phyloP scores from a whole-genome alignment of 1,140 invertebrate genomes.

The Paraescarpia echinospica region DNA sequence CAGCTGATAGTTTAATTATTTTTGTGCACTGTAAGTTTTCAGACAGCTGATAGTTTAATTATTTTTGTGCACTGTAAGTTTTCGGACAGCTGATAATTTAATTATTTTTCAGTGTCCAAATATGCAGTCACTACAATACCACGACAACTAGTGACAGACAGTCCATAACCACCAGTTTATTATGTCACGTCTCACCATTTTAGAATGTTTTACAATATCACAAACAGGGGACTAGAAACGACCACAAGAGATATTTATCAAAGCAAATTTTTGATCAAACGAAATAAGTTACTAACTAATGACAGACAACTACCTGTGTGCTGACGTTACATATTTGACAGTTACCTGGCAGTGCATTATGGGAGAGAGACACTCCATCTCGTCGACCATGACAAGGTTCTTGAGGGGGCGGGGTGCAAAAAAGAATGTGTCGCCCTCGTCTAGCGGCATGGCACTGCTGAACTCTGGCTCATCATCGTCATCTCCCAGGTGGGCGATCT shows the following conservation, averaged over 20 bases:
- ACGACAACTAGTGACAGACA: no score
- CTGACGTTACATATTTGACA: background rate
- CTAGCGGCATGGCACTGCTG: conserved; percentile 95
- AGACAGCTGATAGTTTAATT: no score
- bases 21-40: no score
- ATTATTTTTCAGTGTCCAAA: no score
- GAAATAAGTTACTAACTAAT: background rate
- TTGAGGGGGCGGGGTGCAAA: conserved; percentile 91
- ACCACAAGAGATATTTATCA: background rate
- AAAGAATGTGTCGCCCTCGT: conserved; percentile 99
- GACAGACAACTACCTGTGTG: background rate
- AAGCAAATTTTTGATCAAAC: background rate
- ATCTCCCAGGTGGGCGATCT: conserved; percentile 98
- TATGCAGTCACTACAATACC: no score
- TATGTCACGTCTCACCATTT: no score
- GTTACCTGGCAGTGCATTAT: conserved; percentile 82
- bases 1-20: no score
- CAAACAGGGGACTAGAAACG: background rate
- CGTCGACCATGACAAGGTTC: conserved; percentile 97
- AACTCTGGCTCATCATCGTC: conserved; percentile 99
- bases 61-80: no score
- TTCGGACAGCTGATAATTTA: no score
- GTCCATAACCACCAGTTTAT: no score
- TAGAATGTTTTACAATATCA: no score
- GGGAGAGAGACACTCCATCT: conserved; percentile 95